Percentiles rank a stretch among this genome's conserved stretches.
Evolutionary conservation across 1,140 invertebrate species (phyloP).

Genomic region (Drosophila baimaii): DNA sequence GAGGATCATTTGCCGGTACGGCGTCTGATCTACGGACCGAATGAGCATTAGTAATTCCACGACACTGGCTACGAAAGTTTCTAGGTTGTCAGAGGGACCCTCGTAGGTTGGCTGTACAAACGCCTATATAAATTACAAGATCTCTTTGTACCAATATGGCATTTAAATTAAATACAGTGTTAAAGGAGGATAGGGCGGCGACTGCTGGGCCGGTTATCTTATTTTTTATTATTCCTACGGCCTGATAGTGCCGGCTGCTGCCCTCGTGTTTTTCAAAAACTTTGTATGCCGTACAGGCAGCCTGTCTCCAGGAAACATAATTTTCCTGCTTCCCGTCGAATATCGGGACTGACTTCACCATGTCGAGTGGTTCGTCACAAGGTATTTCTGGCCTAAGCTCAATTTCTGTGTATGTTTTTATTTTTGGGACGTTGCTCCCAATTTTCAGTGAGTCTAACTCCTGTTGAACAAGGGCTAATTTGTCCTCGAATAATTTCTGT

Average conservation of each 20-base stretch:
- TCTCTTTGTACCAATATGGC: too few relatives aligned
- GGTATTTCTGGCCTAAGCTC: background rate
- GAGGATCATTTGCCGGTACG: slow-evolving; percentile 5
- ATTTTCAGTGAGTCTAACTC: slow-evolving; percentile 1
- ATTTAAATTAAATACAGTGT: too few relatives aligned
- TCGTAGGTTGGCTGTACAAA: slow-evolving; percentile 12
- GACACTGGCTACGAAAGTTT: background rate
- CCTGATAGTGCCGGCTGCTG: background rate
- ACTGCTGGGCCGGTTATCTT: background rate
- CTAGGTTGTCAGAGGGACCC: background rate
- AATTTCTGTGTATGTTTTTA: slow-evolving; percentile 1
- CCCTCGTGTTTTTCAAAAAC: background rate
- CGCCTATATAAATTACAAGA: too few relatives aligned
- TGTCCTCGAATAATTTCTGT: background rate
- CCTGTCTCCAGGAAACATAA: slow-evolving; percentile 1
- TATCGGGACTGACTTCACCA: slow-evolving; percentile 1
- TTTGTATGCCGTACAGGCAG: background rate
- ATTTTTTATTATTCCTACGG: slow-evolving; percentile 1
- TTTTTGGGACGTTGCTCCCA: background rate
- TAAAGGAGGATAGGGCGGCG: too few relatives aligned
- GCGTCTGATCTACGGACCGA: background rate
- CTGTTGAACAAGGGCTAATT: background rate
- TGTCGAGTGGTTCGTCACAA: slow-evolving; percentile 3
- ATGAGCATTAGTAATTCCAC: slow-evolving; percentile 5
- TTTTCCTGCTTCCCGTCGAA: slow-evolving; percentile 1